Evolutionary conservation across 2,797 vertebrate species (phyloP).

Genomic region (Danio tinwini): DNA sequence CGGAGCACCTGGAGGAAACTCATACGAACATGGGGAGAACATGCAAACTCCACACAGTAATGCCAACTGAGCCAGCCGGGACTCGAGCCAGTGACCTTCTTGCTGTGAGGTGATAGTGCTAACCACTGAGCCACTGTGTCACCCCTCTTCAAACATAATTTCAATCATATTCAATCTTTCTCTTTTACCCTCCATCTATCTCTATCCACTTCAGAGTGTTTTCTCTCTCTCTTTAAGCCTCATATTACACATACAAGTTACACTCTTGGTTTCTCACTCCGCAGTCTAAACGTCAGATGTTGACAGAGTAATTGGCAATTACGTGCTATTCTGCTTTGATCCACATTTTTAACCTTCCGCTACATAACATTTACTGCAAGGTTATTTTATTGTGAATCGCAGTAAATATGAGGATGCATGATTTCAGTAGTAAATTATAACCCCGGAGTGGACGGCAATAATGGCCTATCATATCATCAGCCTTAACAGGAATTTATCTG

Average conservation of each 20-base stretch:
- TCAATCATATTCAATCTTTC: not conserved
- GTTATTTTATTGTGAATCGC: slow-evolving; percentile 36
- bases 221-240: not conserved
- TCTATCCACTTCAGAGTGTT: not conserved
- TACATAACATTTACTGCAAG: slow-evolving; percentile 33
- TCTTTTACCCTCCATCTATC: slow-evolving; percentile 1
- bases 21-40: no score
- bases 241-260: slow-evolving; percentile 36
- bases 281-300: slow-evolving; percentile 36
- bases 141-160: not conserved
- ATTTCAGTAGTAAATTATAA: slow-evolving; percentile 46
- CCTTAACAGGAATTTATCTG: slow-evolving; percentile 33
- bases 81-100: no score
- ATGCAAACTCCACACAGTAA: no score
- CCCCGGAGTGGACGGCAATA: not conserved
- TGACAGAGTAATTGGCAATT: slow-evolving; percentile 58
- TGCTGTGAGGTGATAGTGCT: no score
- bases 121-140: no score
- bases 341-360: slow-evolving; percentile 41
- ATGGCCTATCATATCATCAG: slow-evolving; percentile 26
- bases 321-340: slow-evolving; percentile 52
- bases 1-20: no score
- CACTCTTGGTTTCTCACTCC: slow-evolving; percentile 24
- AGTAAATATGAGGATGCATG: slow-evolving; percentile 36
- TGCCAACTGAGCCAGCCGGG: no score